phyloP scores from a whole-genome alignment of 2,888 invertebrate genomes.

The Nasonia oneida region DNA sequence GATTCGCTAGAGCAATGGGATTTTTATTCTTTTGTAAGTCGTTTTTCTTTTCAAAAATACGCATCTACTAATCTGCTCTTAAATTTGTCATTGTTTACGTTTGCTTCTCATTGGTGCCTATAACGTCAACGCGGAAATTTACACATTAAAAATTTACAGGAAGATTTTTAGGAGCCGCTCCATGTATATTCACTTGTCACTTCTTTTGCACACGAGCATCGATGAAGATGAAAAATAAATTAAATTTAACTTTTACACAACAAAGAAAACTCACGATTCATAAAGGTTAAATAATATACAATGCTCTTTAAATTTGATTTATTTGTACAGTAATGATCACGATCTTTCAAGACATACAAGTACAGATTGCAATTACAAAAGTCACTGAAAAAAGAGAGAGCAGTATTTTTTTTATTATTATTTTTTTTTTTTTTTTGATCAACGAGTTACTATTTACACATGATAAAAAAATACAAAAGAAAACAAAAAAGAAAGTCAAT shows the following conservation, averaged over 20 bases:
- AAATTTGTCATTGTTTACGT: slow-evolving; percentile 53
- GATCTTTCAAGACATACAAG: slow-evolving; percentile 59
- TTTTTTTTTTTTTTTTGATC: neutral
- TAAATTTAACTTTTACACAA: slow-evolving; percentile 56
- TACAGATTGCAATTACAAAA: slow-evolving; percentile 60
- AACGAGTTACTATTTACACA: slow-evolving; percentile 61
- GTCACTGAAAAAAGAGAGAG: slow-evolving; percentile 54
- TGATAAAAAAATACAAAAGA: slow-evolving; percentile 55
- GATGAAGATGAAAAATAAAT: slow-evolving; percentile 59
- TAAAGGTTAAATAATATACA: slow-evolving; percentile 63
- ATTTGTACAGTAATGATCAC: slow-evolving; percentile 62
- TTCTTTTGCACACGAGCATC: slow-evolving; percentile 54
- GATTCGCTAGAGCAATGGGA: slow-evolving; percentile 57
- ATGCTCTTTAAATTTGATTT: slow-evolving; percentile 56
- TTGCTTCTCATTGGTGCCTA: slow-evolving; percentile 57
- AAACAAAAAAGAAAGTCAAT: slow-evolving; percentile 50
- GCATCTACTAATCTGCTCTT: slow-evolving; percentile 70
- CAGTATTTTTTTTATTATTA: slow-evolving; percentile 44
- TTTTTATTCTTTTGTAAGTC: slow-evolving; percentile 59
- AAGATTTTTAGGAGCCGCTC: slow-evolving; percentile 64
- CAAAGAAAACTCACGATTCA: slow-evolving; percentile 55
- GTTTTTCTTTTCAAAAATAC: slow-evolving; percentile 74
- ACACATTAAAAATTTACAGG: slow-evolving; percentile 68
- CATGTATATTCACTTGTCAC: slow-evolving; percentile 55
- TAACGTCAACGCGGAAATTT: slow-evolving; percentile 71